Evolutionary conservation across 2,113 vertebrate species (phyloP), one percentile per base, ranked within the genome.

Genomic region (Carettochelys insculpta): DNA sequence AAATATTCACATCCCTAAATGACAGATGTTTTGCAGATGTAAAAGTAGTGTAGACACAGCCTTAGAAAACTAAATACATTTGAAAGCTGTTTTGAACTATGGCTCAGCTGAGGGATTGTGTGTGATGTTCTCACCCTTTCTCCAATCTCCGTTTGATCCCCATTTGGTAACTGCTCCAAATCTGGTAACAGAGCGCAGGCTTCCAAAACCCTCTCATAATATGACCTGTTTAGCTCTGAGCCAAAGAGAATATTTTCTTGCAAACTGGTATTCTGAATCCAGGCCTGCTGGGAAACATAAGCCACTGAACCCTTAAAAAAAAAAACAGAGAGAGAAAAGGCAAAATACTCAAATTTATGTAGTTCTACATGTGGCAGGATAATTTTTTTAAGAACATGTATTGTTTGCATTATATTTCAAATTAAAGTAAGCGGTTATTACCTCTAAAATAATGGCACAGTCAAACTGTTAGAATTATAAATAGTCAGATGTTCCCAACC

Each of bases 201-300:
- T 82, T 98, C 98, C 90, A 98, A 94, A 34, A 98, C 97, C 17
- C 88, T 89, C 53, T 98, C 82, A 3, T 98, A 98, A 97, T 96
- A 96, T 48, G 94, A 88, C 61, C 96, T 97, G 77, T 97, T 97
- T 84, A 94, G 96, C 78, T 91, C 51, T 10, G 90, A 96, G 43
- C 98, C 98, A 94, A 99, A 98, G n/a, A 98, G 86, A 90, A 98
- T 97, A 94, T 98, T 98, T 87, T 98, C 97, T 87, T 97, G 97
- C 61, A 98, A 96, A 43, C 94, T 98, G 58, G 94, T 94, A 79
- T 98, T 99, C 95, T 98, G 98, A 91, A 98, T 98, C 97, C 98
- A 98, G 54, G 97, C 97, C 90, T 98, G 98, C 93, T 98, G 98
- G 78, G 98, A 98, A 90, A 98, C 97, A 41, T 98, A 98, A 56